Conservation (phyloP, 2,113 vertebrate species). For the Melanotaenia duboulayi region DNA sequence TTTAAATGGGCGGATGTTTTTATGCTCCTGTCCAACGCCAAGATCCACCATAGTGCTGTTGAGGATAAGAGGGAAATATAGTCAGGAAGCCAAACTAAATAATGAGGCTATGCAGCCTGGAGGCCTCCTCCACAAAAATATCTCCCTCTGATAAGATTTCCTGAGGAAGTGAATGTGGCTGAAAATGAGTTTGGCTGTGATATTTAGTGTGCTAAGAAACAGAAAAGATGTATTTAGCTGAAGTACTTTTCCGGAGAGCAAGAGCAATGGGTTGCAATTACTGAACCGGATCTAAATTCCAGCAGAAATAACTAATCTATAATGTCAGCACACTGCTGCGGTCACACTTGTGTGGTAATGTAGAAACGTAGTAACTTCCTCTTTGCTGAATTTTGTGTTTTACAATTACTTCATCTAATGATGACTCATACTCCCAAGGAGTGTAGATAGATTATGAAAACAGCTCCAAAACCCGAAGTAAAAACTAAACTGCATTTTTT, state of each 20-base stretch:
- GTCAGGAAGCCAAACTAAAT: conserved; percentile 79
- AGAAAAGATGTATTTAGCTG: conserved; percentile 58
- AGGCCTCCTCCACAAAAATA: conserved; percentile 70
- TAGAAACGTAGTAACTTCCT: conserved; percentile 1
- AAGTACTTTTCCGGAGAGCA: conserved; percentile 34
- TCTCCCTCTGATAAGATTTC: conserved; percentile 73
- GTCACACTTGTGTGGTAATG: conserved; percentile 30
- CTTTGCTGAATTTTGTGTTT: conserved; percentile 12
- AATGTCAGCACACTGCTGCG: conserved; percentile 28
- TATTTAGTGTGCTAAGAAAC: conserved; percentile 67
- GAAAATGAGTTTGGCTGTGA: conserved; percentile 71
- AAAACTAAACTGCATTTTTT: not conserved
- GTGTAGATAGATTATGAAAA: not conserved
- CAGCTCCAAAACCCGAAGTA: not conserved
- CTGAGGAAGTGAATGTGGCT: conserved; percentile 71
- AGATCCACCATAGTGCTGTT: conserved; percentile 64
- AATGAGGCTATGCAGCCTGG: conserved; percentile 66
- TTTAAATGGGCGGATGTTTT: conserved; percentile 78
- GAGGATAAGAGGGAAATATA: conserved; percentile 75
- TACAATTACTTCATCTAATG: conserved; percentile 5
- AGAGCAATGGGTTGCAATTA: conserved; percentile 46
- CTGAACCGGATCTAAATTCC: conserved; percentile 37
- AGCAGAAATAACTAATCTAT: conserved; percentile 33
- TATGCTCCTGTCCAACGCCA: conserved; percentile 68
- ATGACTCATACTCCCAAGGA: not conserved